Conservation (phyloP, 2,797 vertebrate genomes). For the Rhincodon typus region DNA sequence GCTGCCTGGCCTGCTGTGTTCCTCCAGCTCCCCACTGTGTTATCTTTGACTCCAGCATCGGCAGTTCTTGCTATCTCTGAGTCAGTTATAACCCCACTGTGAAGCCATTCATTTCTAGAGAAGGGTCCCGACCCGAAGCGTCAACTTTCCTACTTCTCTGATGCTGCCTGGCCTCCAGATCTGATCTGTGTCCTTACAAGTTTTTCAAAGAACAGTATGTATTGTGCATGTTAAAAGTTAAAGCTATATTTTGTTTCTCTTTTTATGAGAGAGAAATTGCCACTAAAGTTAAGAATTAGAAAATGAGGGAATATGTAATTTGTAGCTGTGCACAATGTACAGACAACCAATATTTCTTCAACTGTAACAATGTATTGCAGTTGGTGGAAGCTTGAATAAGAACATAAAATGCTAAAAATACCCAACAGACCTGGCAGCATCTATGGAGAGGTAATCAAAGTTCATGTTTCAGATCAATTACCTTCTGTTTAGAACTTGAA, state of each 20-base stretch:
- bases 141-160: too few species aligned
- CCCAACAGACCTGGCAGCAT: background rate
- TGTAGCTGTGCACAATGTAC: background rate
- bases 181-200: background rate
- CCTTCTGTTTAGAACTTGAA: background rate
- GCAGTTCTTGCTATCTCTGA: too few species aligned
- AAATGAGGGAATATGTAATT: background rate
- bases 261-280: background rate
- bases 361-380: background rate
- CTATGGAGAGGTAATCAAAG: background rate
- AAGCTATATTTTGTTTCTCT: background rate
- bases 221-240: background rate
- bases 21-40: too few species aligned
- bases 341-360: background rate
- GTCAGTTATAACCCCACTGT: too few species aligned
- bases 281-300: background rate
- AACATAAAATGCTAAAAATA: background rate
- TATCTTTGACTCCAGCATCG: too few species aligned
- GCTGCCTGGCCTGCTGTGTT: too few species aligned
- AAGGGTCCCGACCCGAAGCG: too few species aligned
- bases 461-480: background rate
- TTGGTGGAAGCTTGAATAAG: background rate
- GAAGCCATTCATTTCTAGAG: too few species aligned
- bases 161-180: too few species aligned
- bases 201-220: background rate